Percentiles rank a stretch among this genome's conserved stretches.
Evolutionary conservation across 30 jellyfish, hydroid and myxozoan genomes (phyloP).

Genomic region (Chrysaora quinquecirrha): DNA sequence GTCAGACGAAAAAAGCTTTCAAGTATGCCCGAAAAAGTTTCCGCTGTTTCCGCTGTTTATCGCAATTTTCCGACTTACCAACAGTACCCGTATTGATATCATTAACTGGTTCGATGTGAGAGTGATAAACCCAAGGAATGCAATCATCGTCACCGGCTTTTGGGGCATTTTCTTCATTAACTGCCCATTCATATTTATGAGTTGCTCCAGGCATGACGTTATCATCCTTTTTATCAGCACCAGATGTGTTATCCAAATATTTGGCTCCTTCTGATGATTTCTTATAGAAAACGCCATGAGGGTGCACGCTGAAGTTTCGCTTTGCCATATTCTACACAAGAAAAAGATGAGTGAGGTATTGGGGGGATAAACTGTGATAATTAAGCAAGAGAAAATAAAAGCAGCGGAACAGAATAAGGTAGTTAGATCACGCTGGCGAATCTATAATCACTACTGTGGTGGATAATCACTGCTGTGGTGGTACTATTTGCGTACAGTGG

Average conservation of each 20-base stretch:
- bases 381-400: background rate
- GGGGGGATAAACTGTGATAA: background rate
- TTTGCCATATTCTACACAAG: constrained; percentile 57
- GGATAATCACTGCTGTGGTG: no score
- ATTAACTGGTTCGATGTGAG: constrained; percentile 46
- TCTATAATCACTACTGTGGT: no score
- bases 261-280: constrained; percentile 76
- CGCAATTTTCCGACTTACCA: no score
- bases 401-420: background rate
- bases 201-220: constrained; percentile 51
- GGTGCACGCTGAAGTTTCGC: constrained; percentile 59
- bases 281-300: constrained; percentile 78
- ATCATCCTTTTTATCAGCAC: constrained; percentile 54
- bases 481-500: no score
- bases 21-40: no score
- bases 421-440: no score
- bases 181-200: constrained; percentile 52
- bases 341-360: no score
- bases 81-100: constrained; percentile 72
- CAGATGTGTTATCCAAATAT: constrained; percentile 55
- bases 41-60: no score
- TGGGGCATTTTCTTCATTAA: constrained; percentile 51
- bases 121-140: constrained; percentile 59
- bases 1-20: no score
- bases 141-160: constrained; percentile 61